Percentiles rank a stretch among this genome's conserved stretches.
Evolutionary conservation across 2,113 vertebrate genomes (phyloP).

Genomic region (Ophiodon elongatus): DNA sequence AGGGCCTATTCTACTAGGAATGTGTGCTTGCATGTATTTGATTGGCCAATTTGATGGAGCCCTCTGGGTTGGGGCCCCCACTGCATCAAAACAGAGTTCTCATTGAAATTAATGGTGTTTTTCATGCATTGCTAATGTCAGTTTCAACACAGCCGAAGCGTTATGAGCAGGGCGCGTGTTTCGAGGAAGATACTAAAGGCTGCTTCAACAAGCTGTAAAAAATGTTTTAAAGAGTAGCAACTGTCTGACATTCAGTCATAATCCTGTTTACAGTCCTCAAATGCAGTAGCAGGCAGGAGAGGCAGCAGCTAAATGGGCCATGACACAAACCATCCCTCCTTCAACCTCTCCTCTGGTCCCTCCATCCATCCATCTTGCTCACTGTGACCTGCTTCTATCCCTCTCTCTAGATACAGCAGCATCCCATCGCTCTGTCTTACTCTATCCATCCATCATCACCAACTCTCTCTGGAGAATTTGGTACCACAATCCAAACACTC

Average conservation of each 20-base stretch:
- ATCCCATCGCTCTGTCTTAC: background rate
- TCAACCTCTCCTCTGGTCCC: background rate
- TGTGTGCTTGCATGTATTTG: too few relatives aligned
- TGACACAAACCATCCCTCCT: slow-evolving; percentile 5
- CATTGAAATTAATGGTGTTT: background rate
- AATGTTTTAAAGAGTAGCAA: background rate
- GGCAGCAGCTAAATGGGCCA: slow-evolving; percentile 40
- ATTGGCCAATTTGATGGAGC: too few relatives aligned
- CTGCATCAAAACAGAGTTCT: too few relatives aligned
- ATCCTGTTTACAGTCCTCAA: slow-evolving; percentile 13
- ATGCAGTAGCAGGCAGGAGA: background rate
- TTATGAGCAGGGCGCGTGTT: background rate
- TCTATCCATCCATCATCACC: slow-evolving; percentile 18
- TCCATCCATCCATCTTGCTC: slow-evolving; percentile 34
- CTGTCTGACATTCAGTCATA: background rate
- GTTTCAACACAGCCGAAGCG: too few relatives aligned
- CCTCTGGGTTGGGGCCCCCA: too few relatives aligned
- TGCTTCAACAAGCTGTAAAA: background rate
- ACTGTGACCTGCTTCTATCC: slow-evolving; percentile 42
- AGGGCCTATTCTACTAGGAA: too few relatives aligned
- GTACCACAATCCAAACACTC: background rate
- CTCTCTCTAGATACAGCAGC: slow-evolving; percentile 12
- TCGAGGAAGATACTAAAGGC: background rate
- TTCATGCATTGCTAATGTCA: background rate
- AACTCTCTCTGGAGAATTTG: slow-evolving; percentile 22